Percentiles rank a stretch among this genome's conserved stretches.
These are phyloP conservation scores for Eledona agricola DNA, from an alignment of 2,888 invertebrate species.

Conservation along the genomic window DNA sequence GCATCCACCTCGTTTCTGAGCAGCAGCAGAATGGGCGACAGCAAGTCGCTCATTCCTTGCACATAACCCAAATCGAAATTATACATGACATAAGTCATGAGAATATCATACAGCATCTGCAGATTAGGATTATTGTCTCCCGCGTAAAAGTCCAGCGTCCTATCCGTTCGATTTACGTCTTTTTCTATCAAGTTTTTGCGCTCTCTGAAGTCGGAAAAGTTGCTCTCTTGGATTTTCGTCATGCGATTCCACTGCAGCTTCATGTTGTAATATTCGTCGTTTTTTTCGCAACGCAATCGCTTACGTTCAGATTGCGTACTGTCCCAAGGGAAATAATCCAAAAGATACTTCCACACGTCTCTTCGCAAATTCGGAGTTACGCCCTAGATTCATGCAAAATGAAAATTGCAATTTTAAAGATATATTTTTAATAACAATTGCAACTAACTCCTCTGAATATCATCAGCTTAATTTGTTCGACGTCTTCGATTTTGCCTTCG, in stretches of 20 bases:
- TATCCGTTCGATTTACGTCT: slow-evolving; percentile 95
- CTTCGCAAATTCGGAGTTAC: slow-evolving; percentile 77
- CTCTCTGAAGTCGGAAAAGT: slow-evolving; percentile 89
- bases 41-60: slow-evolving; percentile 97
- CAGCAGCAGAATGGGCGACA: slow-evolving; percentile 90
- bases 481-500: slow-evolving; percentile 82
- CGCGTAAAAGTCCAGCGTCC: slow-evolving; percentile 89
- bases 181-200: slow-evolving; percentile 95
- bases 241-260: slow-evolving; percentile 97
- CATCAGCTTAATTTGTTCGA: slow-evolving; percentile 80
- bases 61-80: slow-evolving; percentile 97
- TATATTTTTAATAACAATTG: background rate
- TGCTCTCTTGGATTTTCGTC: slow-evolving; percentile 83
- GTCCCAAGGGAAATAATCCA: slow-evolving; percentile 88
- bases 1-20: slow-evolving; percentile 94
- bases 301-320: slow-evolving; percentile 77
- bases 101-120: slow-evolving; percentile 83
- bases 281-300: slow-evolving; percentile 74
- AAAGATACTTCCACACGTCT: slow-evolving; percentile 94
- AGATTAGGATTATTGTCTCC: slow-evolving; percentile 94
- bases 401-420: slow-evolving; percentile 5
- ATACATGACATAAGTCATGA: slow-evolving; percentile 99
- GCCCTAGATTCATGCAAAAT: slow-evolving; percentile 75
- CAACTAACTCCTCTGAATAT: slow-evolving; percentile 88
- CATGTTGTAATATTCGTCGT: slow-evolving; percentile 92